Base-by-base conservation (phyloP, 1,140 invertebrate species). In the Amyelois transitella region DNA sequence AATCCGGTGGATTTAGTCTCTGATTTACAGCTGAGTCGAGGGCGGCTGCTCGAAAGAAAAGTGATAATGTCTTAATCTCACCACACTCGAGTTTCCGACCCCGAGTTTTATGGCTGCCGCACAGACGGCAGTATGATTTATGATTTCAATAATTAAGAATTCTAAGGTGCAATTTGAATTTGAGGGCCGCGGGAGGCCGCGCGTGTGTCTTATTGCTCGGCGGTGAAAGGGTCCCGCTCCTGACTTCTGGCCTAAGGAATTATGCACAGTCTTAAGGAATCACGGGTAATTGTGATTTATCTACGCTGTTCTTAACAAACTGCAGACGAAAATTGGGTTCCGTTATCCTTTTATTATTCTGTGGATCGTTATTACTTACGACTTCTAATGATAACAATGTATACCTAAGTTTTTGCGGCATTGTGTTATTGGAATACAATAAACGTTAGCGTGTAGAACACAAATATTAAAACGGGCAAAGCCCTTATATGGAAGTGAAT, bases 11-110 rank as follows among this genome's bases (percentile, higher is more conserved):
- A 85, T 89, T 89, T 87, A 77, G 73, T 72, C 67, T 59, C 84
- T 89, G 88, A 89, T 89, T 88, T 89, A 89, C 84, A 88, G 86
- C 64, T 75, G 72, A 76, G 62, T 64, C 68, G 60, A 60, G 73
- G 81, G 76, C 75, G 72, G 73, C 72, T 83, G 72, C 72, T 81
- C 65, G 68, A 88, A 89, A 86, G 86, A 89, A 88, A 88, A 89
- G 86, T 89, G 85, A 88, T 89, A 89, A 89, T 88, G 86, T 89
- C 88, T 88, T 89, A 89, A 89, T 89, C 86, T 84, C 77, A 82
- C 77, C 80, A 84, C 81, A 85, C 80, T 86, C 66, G 81, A 84
- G 64, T 62, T 72, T 69, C 62, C 73, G 73, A 75, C 77, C 70
- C 71, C 48, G 64, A 77, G 83, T 86, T 87, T 87, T 86, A 86